Base-by-base conservation (phyloP, 2,113 vertebrate genomes). In the Sapayoa aenigma region DNA sequence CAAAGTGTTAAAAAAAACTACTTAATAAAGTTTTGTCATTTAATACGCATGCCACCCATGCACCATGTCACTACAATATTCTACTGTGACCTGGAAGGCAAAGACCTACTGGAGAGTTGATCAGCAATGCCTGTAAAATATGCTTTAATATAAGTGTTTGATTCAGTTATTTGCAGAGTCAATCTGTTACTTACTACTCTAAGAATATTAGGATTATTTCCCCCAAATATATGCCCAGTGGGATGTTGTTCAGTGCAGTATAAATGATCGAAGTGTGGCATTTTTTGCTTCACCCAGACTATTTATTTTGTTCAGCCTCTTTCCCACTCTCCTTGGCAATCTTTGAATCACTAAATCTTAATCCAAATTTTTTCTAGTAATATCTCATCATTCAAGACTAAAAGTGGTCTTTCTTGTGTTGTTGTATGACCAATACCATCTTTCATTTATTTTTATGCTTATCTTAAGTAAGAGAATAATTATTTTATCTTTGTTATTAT, bases 31-130 rank as follows among this genome's bases (percentile, higher is more conserved):
- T n/a, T 47, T 22, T 44, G 17, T 28, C 14, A 21, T 74, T 84
- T 71, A 31, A 47, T 8, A 24, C 30, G 8, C 6, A 1, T 9
- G 11, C 3, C 4, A 5, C 13, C 8, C 8, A 6, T 20, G 28
- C 35, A 74, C 6, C 1, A 11, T 28, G n/a, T 66, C 28, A 11
- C 73, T 60, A 33, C 1, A 8, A 21, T 22, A 31, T 47, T 63
- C 25, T 62, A 7, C 14, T n/a, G 8, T 44, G 52, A 52, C 35
- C 30, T 62, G 37, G 46, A 85, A 68, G 27, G 42, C 35, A 66
- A 28, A 55, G 30, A 20, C 21, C 11, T 63, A 3, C 30, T 28
- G 17, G 19, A 28, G 25, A 49, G 52, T 16, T 37, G 35, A 50
- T 47, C 55, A 80, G 35, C 25, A 80, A 42, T 42, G 31, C 4